Conservation (phyloP, 2,113 vertebrate genomes). For the Otolemur garnettii region DNA sequence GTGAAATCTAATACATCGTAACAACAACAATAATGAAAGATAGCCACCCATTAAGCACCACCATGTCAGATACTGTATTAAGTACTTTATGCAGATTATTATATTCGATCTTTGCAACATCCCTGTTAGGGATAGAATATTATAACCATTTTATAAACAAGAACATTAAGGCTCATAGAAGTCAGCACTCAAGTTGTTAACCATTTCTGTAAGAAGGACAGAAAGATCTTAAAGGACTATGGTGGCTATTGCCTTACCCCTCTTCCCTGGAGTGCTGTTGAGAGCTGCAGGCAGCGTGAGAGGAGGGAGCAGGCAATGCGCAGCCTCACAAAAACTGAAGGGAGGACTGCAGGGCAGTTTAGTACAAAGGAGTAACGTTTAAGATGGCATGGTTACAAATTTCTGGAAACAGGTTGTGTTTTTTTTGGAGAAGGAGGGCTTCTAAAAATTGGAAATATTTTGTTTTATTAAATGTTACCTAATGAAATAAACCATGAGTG, state of each 20-base stretch:
- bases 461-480: conserved; percentile 16
- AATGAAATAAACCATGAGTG: not conserved
- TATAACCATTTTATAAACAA: not conserved
- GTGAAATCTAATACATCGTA: not conserved
- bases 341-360: not conserved
- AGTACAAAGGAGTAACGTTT: not conserved
- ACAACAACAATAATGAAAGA: not conserved
- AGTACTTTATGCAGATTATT: not conserved
- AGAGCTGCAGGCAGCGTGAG: not conserved
- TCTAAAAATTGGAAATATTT: conserved; percentile 32
- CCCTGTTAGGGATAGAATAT: not conserved
- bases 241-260: not conserved
- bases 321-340: not conserved
- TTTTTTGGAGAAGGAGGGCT: not conserved
- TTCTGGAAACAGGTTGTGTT: not conserved
- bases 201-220: not conserved
- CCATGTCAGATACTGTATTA: not conserved
- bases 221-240: not conserved
- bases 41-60: not conserved
- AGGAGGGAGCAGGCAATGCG: not conserved
- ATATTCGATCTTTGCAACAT: not conserved
- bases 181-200: not conserved
- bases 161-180: not conserved
- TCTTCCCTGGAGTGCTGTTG: not conserved
- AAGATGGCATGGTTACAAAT: not conserved